These are phyloP conservation scores for Mycteria americana DNA, from an alignment of 2,797 vertebrate species.

Conservation along the genomic window DNA sequence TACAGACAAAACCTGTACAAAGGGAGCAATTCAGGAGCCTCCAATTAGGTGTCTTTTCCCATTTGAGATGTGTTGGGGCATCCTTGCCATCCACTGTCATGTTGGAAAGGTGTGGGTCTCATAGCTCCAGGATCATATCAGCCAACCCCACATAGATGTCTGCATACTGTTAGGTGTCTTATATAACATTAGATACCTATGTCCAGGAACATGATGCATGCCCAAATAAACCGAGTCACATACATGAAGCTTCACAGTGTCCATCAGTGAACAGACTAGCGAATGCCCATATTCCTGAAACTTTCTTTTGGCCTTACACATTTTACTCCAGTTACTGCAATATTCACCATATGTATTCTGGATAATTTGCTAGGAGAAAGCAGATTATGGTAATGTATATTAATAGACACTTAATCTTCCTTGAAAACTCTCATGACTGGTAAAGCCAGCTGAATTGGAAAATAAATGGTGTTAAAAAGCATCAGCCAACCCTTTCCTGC, in stretches of 20 bases:
- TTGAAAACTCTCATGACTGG: background rate
- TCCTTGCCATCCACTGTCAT: background rate
- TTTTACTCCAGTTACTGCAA: background rate
- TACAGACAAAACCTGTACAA: background rate
- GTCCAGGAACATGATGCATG: background rate
- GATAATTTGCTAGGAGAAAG: background rate
- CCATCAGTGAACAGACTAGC: background rate
- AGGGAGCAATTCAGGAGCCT: background rate
- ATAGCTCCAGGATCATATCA: background rate
- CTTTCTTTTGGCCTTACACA: background rate
- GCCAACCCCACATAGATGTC: background rate
- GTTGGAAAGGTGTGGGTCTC: background rate
- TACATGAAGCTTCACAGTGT: background rate
- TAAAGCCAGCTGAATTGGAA: background rate
- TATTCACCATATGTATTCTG: background rate
- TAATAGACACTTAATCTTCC: background rate
- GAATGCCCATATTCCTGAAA: background rate
- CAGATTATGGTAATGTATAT: background rate
- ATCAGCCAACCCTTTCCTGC: background rate
- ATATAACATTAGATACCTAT: background rate
- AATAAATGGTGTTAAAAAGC: background rate
- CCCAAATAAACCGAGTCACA: background rate
- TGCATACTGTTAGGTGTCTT: background rate
- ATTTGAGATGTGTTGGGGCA: background rate
- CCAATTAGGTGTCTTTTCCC: background rate